Percentiles rank a stretch among this genome's conserved stretches.
phyloP scores from a whole-genome alignment of 2,113 vertebrate species.

The Amphiprion ocellaris region DNA sequence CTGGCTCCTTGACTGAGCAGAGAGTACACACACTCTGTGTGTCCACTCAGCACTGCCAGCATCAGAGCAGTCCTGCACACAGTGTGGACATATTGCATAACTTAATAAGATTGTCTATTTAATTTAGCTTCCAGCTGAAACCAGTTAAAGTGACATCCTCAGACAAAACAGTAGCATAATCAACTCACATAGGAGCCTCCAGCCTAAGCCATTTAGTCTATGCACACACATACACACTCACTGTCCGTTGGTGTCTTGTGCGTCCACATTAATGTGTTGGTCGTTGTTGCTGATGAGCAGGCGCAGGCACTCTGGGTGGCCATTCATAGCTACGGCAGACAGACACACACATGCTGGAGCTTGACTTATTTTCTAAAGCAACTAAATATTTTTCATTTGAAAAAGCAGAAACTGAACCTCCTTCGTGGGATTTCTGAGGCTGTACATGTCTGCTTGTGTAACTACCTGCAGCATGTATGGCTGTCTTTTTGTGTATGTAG shows the following conservation, averaged over 20 bases:
- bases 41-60: conserved; percentile 96
- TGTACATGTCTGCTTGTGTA: neutral
- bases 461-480: conserved; percentile 95
- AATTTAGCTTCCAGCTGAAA: conserved; percentile 7
- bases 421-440: neutral
- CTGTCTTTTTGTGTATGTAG: conserved; percentile 93
- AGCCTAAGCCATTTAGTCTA: neutral
- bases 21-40: conserved; percentile 95
- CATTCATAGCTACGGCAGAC: conserved; percentile 89
- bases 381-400: neutral
- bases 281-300: conserved; percentile 93
- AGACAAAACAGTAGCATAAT: neutral
- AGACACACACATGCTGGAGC: conserved; percentile 19
- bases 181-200: neutral
- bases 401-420: neutral
- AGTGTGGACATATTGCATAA: conserved; percentile 1
- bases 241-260: conserved; percentile 95
- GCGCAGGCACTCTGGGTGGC: conserved; percentile 95
- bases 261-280: conserved; percentile 91
- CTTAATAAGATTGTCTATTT: neutral
- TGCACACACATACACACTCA: conserved; percentile 81
- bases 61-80: conserved; percentile 92
- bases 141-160: neutral
- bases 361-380: conserved; percentile 1
- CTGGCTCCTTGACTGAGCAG: conserved; percentile 95